Evolutionary conservation across 2,797 vertebrate genomes (phyloP).

Genomic region (Fistularia commersonii): DNA sequence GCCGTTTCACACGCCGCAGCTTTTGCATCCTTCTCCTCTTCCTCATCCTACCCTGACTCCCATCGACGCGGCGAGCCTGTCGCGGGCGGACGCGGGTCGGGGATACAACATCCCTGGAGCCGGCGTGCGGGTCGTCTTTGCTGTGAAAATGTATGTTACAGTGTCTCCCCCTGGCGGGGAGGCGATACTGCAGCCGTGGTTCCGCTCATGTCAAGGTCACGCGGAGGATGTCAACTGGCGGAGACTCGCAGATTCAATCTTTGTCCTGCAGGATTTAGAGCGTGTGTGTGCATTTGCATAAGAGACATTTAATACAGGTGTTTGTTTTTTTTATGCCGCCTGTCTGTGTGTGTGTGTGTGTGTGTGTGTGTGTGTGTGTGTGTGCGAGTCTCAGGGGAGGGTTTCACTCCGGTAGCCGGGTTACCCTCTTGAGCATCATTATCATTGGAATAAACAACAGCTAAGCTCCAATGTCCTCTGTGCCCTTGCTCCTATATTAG

Average conservation of each 20-base stretch:
- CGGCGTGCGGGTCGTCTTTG: too few relatives aligned
- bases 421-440: slow-evolving; percentile 58
- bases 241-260: slow-evolving; percentile 20
- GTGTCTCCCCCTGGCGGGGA: slow-evolving; percentile 55
- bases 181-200: slow-evolving; percentile 38
- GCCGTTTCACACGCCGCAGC: too few relatives aligned
- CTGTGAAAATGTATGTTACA: slow-evolving; percentile 18
- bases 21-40: too few relatives aligned
- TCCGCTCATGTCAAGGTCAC: slow-evolving; percentile 63
- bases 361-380: slow-evolving; percentile 24
- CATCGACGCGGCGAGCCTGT: too few relatives aligned
- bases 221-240: slow-evolving; percentile 27
- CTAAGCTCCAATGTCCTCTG: slow-evolving; percentile 60
- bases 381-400: slow-evolving; percentile 34
- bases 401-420: slow-evolving; percentile 24
- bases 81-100: too few relatives aligned
- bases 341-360: slow-evolving; percentile 23
- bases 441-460: slow-evolving; percentile 63
- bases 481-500: slow-evolving; percentile 56
- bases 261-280: slow-evolving; percentile 12
- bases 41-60: too few relatives aligned
- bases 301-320: slow-evolving; percentile 23
- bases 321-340: slow-evolving; percentile 23
- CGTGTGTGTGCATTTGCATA: slow-evolving; percentile 22
- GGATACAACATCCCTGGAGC: too few relatives aligned